Conservation (phyloP, 2,797 vertebrate genomes). For the Danio jaintianensis region DNA sequence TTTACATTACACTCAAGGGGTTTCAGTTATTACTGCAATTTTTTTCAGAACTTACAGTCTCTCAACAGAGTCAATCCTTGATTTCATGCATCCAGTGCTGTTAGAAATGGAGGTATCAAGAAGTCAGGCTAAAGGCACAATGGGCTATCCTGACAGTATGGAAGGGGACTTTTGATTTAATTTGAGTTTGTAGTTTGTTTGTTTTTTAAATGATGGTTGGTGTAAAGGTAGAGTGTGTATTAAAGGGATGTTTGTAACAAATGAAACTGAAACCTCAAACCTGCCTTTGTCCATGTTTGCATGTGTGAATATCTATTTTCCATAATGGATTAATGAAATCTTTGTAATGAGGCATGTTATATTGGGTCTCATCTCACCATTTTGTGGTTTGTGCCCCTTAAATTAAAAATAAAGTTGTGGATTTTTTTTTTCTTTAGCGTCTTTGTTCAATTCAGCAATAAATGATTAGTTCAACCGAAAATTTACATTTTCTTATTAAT, state of each 20-base stretch:
- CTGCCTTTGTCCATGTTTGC: slow-evolving; percentile 56
- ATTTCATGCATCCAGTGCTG: slow-evolving; percentile 2
- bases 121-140: not conserved
- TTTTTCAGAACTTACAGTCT: not conserved
- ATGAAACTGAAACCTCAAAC: slow-evolving; percentile 35
- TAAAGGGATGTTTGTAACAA: slow-evolving; percentile 52
- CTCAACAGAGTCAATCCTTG: not conserved
- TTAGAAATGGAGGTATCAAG: not conserved
- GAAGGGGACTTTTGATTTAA: not conserved
- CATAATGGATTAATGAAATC: slow-evolving; percentile 1
- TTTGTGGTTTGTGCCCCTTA: slow-evolving; percentile 19
- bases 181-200: too few species aligned
- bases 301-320: slow-evolving; percentile 53
- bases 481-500: too few species aligned
- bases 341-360: slow-evolving; percentile 57
- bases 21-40: slow-evolving; percentile 25
- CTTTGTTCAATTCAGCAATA: not conserved
- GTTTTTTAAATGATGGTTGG: slow-evolving; percentile 25
- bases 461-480: too few species aligned
- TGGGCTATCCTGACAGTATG: not conserved
- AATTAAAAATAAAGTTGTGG: slow-evolving; percentile 13
- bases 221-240: slow-evolving; percentile 27
- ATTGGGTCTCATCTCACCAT: slow-evolving; percentile 63
- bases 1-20: not conserved
- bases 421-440: too few species aligned